Conservation (phyloP, 2,888 invertebrate genomes). For the Brenthis ino region DNA sequence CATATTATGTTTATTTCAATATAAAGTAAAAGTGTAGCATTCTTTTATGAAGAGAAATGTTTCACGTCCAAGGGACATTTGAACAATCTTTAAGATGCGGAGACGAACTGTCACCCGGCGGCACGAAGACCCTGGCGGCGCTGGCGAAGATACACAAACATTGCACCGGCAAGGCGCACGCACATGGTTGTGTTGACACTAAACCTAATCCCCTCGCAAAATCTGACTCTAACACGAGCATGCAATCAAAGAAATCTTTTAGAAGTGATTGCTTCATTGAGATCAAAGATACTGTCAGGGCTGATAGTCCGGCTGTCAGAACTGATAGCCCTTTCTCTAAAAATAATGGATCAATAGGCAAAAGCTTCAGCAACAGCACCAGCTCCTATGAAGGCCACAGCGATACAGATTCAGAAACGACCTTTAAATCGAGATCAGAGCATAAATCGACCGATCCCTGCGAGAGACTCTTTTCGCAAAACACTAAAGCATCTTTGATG, state of each 20-base stretch:
- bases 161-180: slow-evolving; percentile 90
- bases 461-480: slow-evolving; percentile 80
- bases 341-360: slow-evolving; percentile 62
- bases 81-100: slow-evolving; percentile 83
- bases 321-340: slow-evolving; percentile 51
- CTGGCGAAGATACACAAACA: slow-evolving; percentile 85
- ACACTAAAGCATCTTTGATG: slow-evolving; percentile 83
- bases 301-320: slow-evolving; percentile 55
- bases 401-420: slow-evolving; percentile 85
- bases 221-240: slow-evolving; percentile 73
- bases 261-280: slow-evolving; percentile 72
- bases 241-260: slow-evolving; percentile 72
- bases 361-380: slow-evolving; percentile 83
- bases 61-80: slow-evolving; percentile 80
- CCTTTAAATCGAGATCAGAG: slow-evolving; percentile 62
- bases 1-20: slow-evolving; percentile 14
- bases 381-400: slow-evolving; percentile 86
- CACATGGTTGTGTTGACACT: slow-evolving; percentile 85
- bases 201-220: slow-evolving; percentile 71
- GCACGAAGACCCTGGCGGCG: slow-evolving; percentile 78
- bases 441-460: slow-evolving; percentile 68
- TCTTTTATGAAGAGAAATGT: slow-evolving; percentile 54
- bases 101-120: slow-evolving; percentile 71
- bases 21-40: slow-evolving; percentile 10
- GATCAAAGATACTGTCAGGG: slow-evolving; percentile 67